Evolutionary conservation across 2,888 invertebrate species (phyloP), one percentile per base, ranked within the genome.

Genomic region (Melanophora roralis): DNA sequence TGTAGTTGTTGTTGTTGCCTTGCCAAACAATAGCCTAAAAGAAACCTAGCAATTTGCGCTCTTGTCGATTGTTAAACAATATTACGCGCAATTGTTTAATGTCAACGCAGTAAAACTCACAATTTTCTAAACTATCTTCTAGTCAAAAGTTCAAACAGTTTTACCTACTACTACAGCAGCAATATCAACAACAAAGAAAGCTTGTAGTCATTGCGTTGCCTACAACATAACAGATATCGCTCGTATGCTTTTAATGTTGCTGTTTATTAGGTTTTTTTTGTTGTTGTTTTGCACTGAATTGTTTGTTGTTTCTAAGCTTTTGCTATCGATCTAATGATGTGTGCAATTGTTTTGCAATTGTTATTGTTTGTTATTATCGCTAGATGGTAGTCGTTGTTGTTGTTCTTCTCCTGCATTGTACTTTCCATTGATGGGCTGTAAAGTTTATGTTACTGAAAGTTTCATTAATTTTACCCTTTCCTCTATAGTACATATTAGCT

Each of bases 31-130:
- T 78, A 73, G 74, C 51, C 60, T 9, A 55, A 55, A 72, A 55
- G 64, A 59, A 80, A 80, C 80, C 76, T 64, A 82, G 81, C 82
- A 82, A 82, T 82, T 82, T 82, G 82, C 82, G 81, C 81, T 81
- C 77, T 80, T 78, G 81, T 81, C 80, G 78, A 82, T 82, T 81
- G 81, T 78, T 75, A 72, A 81, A 80, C 79, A 81, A 82, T 81
- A 82, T 81, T 82, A 81, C 82, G 81, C 82, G 82, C 81, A 81
- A 81, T 82, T 80, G 79, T 82, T 82, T 80, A 80, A 76, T 80
- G 80, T 80, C 80, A 80, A 80, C 80, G 80, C 80, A 76, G 76
- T 76, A 76, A 80, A 80, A 80, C 68, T 80, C 72, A 68, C 80
- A 57, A 72, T 80, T 68, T 72, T 27, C 73, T 60, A 19, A 38